Percentiles rank a stretch among this genome's conserved stretches.
These are phyloP conservation scores for Ammodytes dubius DNA, from an alignment of 2,113 vertebrate genomes.

Conservation along the genomic window DNA sequence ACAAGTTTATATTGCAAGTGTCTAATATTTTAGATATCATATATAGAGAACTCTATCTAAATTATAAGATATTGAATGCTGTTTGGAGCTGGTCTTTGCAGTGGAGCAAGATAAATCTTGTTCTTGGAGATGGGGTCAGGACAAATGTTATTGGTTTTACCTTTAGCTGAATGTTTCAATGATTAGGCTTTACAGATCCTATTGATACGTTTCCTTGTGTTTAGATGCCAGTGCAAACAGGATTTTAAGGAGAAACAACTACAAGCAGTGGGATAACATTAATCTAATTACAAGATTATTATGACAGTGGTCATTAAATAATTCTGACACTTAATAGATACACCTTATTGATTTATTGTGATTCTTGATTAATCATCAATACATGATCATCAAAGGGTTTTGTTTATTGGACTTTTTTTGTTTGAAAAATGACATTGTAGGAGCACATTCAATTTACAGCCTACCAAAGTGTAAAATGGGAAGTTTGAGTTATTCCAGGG, in stretches of 20 bases:
- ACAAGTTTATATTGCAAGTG: conserved; percentile 48
- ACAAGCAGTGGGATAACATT: background rate
- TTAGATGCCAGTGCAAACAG: conserved; percentile 10
- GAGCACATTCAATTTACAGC: background rate
- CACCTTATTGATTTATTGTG: background rate
- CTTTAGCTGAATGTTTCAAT: conserved; percentile 31
- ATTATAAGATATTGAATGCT: conserved; percentile 51
- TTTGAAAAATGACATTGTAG: background rate
- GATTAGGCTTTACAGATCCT: conserved; percentile 5
- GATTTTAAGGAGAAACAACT: background rate
- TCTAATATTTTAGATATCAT: conserved; percentile 74
- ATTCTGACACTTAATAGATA: background rate
- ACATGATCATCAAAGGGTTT: background rate
- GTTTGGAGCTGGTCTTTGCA: conserved; percentile 38
- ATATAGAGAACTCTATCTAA: conserved; percentile 33
- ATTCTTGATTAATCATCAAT: background rate
- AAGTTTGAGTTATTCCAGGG: background rate
- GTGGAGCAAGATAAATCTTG: conserved; percentile 2
- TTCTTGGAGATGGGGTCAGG: conserved; percentile 9
- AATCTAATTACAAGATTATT: background rate
- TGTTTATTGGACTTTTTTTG: too few relatives aligned
- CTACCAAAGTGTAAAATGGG: background rate
- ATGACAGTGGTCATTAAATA: background rate
- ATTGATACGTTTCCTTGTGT: conserved; percentile 41
- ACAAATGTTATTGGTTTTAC: conserved; percentile 14